phyloP scores from a whole-genome alignment of 1,140 invertebrate species.

The Cotesia typhae region DNA sequence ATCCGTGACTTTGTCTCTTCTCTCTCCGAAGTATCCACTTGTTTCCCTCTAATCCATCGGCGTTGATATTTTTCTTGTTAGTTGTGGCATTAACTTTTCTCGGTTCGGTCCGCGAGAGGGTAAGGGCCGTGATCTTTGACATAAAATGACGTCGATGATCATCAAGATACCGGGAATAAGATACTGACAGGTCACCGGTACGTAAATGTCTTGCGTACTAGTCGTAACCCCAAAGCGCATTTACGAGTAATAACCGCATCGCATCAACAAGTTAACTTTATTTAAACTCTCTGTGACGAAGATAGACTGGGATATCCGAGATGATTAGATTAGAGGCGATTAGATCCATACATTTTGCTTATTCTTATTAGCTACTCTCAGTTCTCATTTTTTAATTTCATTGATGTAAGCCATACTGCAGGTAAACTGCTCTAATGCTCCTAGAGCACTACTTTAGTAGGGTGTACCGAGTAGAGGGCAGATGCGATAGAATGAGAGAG shows the following conservation, averaged over 20 bases:
- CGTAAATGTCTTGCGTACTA: slow-evolving; percentile 6
- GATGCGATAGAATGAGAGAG: slow-evolving; percentile 3
- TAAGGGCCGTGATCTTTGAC: slow-evolving; percentile 38
- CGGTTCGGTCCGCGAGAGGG: background rate
- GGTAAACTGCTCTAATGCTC: background rate
- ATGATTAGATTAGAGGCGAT: slow-evolving; percentile 1
- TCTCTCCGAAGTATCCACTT: background rate
- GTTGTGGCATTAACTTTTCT: slow-evolving; percentile 31
- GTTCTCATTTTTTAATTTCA: background rate
- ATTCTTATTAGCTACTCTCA: slow-evolving; percentile 18
- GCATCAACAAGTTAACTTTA: too few species aligned
- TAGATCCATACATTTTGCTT: slow-evolving; percentile 23
- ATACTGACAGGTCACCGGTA: slow-evolving; percentile 31
- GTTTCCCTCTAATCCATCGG: background rate
- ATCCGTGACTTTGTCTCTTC: background rate
- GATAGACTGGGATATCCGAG: background rate
- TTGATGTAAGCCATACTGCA: slow-evolving; percentile 1
- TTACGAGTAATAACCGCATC: slow-evolving; percentile 39
- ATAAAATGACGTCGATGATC: slow-evolving; percentile 38
- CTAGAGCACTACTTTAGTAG: too few species aligned
- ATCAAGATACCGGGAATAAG: slow-evolving; percentile 20
- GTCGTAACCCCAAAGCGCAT: slow-evolving; percentile 23
- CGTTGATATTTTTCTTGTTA: slow-evolving; percentile 29
- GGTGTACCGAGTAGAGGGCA: too few species aligned
- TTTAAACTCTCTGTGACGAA: too few species aligned